Percentiles rank a stretch among this genome's conserved stretches.
These are phyloP conservation scores for Brachionus rotundiformis DNA, from an alignment of 1,140 invertebrate species.

Conservation along the genomic window DNA sequence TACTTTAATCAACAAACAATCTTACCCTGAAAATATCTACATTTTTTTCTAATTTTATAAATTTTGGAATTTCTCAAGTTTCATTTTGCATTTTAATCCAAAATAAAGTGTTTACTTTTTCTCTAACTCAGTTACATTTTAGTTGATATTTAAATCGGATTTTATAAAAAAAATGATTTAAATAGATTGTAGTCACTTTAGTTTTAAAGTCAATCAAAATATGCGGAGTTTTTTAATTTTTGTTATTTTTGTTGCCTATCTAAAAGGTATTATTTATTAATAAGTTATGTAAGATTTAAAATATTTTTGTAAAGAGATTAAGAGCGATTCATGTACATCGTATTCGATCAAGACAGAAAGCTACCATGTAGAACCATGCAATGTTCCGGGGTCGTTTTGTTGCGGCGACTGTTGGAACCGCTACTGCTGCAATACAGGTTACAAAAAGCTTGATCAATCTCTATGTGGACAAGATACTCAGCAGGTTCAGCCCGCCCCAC, in stretches of 20 bases:
- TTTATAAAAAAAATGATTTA: constrained; percentile 12
- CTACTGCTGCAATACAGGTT: background rate
- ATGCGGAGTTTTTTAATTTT: background rate
- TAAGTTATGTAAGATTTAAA: background rate
- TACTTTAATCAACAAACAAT: background rate
- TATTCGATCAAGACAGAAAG: constrained; percentile 3
- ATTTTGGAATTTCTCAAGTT: background rate
- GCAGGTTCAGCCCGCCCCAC: background rate
- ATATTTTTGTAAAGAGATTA: background rate
- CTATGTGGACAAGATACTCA: background rate
- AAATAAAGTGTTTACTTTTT: background rate
- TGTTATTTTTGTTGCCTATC: background rate
- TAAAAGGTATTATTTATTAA: background rate
- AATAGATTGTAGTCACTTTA: constrained; percentile 2
- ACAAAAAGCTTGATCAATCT: constrained; percentile 10
- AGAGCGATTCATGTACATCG: background rate
- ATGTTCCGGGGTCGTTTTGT: constrained; percentile 10
- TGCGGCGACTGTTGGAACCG: background rate
- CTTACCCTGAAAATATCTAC: background rate
- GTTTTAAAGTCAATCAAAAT: background rate
- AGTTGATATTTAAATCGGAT: constrained; percentile 15
- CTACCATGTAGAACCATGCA: constrained; percentile 3
- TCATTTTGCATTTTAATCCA: background rate
- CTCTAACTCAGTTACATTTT: background rate
- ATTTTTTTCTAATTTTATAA: constrained; percentile 8